Base-by-base conservation (phyloP, 64 coral and sea anemone genomes). In the Montipora capricornis region DNA sequence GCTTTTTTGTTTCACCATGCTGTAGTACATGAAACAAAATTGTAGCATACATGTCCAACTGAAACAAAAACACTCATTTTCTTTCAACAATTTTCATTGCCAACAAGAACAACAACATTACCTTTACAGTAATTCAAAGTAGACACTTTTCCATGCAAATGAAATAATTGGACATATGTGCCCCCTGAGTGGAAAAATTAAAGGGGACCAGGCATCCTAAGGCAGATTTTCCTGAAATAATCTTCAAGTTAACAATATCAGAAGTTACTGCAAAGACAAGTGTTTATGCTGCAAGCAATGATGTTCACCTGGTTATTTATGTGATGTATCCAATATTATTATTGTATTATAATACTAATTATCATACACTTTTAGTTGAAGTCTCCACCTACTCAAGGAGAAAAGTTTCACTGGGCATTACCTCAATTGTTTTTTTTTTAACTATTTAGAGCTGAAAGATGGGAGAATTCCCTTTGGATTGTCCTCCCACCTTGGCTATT, bases 391-490 rank as follows among this genome's bases (percentile, higher is more conserved):
- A 57, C 53, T 57, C 6, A 57, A 57, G 53, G 53, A 57, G 53
- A 57, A 57, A 57, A 6, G 53, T 57, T 57, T 57, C 53, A 57
- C 53, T 57, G 53, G 53, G 53, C 53, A 57, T 57, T 57, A 6
- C 53, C 37, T 13, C 26, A 44, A 26, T 37, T 76, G 74, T 12
- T 19, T 13, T 89, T 89, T 0, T 0, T 20, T 89, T 13, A 20
- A 44, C 19, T 73, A 2, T 5, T 73, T 11, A 76, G 87, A 78
- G 47, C 77, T 89, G 5, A 78, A 16, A 61, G 74, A 89, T 78
- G 73, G 87, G 5, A 78, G 87, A 47, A 45, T 89, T 16, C 87
- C 87, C 2, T 4, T 47, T 37, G 57, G 87, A 7, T 62, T 77
- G 15, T 67, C 44, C 4, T 45, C 74, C 3, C 19, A 75, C 2